phyloP scores from a whole-genome alignment of 2,113 vertebrate species.

The Motacilla tschutschensis region DNA sequence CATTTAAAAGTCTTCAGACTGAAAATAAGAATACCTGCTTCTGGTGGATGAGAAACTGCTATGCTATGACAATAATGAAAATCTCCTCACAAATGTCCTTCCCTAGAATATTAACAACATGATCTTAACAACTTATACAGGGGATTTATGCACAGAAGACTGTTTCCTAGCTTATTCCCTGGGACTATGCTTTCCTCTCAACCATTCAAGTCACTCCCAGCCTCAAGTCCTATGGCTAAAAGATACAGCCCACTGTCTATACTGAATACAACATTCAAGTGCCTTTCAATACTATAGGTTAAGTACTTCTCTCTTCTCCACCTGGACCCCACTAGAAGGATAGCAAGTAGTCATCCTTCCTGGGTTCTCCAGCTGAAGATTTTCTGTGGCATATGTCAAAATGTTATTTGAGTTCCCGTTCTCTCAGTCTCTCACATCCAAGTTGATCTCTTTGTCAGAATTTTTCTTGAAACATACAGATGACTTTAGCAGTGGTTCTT shows the following conservation, averaged over 20 bases:
- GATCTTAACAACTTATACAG: background rate
- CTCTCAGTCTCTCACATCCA: background rate
- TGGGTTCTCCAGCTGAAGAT: background rate
- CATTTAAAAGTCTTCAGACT: background rate
- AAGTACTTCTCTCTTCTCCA: background rate
- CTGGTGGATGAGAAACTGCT: background rate
- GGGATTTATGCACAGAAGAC: background rate
- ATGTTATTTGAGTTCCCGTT: background rate
- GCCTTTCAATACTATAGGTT: background rate
- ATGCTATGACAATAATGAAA: background rate
- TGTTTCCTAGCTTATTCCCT: background rate
- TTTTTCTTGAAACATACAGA: background rate
- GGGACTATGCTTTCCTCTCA: background rate
- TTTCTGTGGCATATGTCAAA: background rate
- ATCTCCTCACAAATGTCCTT: background rate
- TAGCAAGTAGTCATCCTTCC: background rate
- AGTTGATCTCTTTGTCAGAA: background rate
- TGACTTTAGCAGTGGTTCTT: background rate
- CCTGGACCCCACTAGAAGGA: background rate
- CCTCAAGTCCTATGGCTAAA: background rate
- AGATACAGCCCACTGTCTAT: background rate
- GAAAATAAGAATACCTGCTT: background rate
- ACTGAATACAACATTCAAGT: background rate
- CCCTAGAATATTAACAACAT: background rate
- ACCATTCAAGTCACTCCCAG: background rate